These are phyloP conservation scores for Brachionus calyciflorus DNA, from an alignment of 1,140 invertebrate genomes.

Conservation along the genomic window DNA sequence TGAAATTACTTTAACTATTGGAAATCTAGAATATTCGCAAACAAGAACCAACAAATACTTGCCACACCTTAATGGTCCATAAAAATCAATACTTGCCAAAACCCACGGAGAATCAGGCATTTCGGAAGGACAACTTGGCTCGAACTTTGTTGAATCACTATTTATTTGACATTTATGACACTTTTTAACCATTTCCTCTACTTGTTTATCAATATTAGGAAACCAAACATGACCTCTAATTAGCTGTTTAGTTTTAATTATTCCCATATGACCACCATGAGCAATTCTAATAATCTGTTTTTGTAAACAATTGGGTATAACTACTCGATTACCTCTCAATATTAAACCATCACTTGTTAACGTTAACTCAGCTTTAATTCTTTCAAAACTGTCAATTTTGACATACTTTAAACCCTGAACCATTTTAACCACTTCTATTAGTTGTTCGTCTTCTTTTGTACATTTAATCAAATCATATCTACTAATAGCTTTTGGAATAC, in stretches of 20 bases:
- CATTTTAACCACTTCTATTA: background rate
- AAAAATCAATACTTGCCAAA: constrained; percentile 52
- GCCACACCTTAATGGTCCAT: constrained; percentile 51
- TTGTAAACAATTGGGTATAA: constrained; percentile 50
- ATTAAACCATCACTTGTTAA: constrained; percentile 48
- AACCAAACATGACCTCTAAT: too few relatives aligned
- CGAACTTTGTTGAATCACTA: constrained; percentile 48
- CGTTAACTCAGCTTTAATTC: constrained; percentile 49
- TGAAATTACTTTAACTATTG: constrained; percentile 50
- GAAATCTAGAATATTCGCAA: constrained; percentile 53
- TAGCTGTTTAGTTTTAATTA: too few relatives aligned
- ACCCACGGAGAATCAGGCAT: constrained; percentile 49
- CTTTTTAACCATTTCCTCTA: too few relatives aligned
- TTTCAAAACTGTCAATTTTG: constrained; percentile 47
- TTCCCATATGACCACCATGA: constrained; percentile 48
- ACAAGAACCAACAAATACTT: constrained; percentile 51
- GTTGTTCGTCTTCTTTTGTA: too few relatives aligned
- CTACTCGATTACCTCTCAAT: too few relatives aligned
- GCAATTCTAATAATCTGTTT: constrained; percentile 47
- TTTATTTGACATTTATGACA: too few relatives aligned
- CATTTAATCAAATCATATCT: too few relatives aligned
- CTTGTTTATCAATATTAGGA: too few relatives aligned
- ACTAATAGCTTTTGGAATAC: too few relatives aligned
- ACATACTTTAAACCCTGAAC: background rate
- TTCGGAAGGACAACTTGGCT: background rate